A percentile compares a stretch with the other conserved stretches of the same genome.
Conservation (phyloP, 2,888 invertebrate genomes). For the Eupithecia pulchellata region DNA sequence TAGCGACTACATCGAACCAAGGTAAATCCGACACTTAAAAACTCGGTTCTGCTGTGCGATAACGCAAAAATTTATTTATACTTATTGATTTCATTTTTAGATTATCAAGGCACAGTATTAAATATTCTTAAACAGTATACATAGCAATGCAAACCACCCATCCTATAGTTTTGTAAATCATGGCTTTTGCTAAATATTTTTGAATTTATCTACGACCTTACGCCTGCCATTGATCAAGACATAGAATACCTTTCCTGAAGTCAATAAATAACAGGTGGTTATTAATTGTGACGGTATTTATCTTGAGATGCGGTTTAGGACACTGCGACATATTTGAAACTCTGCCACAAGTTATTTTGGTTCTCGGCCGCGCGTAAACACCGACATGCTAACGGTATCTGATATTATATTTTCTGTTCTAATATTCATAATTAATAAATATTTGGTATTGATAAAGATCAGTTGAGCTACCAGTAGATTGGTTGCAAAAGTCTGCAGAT, state of each 20-base stretch:
- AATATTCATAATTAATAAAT: conserved; percentile 19
- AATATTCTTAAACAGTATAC: too few species aligned
- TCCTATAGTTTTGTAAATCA: not conserved
- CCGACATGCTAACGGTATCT: conserved; percentile 56
- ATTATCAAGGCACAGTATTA: too few species aligned
- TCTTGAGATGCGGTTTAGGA: conserved; percentile 71
- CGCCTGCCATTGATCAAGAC: not conserved
- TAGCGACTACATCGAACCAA: too few species aligned
- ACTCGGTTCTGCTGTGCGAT: not conserved
- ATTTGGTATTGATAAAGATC: too few species aligned
- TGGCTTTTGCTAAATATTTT: not conserved
- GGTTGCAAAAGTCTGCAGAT: too few species aligned
- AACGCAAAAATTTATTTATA: too few species aligned
- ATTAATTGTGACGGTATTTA: conserved; percentile 63
- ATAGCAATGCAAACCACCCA: too few species aligned
- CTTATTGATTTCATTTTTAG: too few species aligned
- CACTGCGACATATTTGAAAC: conserved; percentile 84
- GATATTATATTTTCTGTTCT: conserved; percentile 60
- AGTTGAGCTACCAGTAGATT: too few species aligned
- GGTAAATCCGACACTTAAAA: not conserved
- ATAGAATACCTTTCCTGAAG: conserved; percentile 1
- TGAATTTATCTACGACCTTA: not conserved
- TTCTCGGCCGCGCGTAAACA: conserved; percentile 75
- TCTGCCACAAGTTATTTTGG: conserved; percentile 80
- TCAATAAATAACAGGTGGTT: conserved; percentile 45